Conservation (phyloP, 2,888 invertebrate genomes). For the Notodonta ziczac region DNA sequence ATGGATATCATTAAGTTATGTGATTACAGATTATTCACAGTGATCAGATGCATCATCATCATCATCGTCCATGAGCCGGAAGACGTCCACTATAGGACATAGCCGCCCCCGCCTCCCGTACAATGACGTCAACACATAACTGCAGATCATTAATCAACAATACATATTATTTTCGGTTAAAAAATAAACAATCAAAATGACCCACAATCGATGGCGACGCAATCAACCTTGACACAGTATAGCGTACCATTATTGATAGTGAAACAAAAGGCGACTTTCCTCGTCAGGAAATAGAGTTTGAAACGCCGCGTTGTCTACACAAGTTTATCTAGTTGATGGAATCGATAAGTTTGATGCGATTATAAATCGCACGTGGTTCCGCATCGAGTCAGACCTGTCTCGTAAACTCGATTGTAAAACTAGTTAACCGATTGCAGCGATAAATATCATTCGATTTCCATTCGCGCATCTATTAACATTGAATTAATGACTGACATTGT, state of each 20-base stretch:
- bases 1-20: too few relatives aligned
- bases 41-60: too few relatives aligned
- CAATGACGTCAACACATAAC: too few relatives aligned
- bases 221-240: conserved; percentile 23
- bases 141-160: too few relatives aligned
- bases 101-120: too few relatives aligned
- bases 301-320: conserved; percentile 35
- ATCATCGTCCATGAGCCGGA: too few relatives aligned
- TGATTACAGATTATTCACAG: too few relatives aligned
- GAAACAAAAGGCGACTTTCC: conserved; percentile 18
- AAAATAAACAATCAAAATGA: background rate
- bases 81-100: too few relatives aligned
- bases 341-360: conserved; percentile 18
- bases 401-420: conserved; percentile 31
- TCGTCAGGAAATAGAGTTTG: conserved; percentile 20
- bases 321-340: conserved; percentile 29
- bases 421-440: conserved; percentile 14
- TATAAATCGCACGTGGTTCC: conserved; percentile 37
- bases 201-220: conserved; percentile 16
- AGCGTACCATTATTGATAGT: conserved; percentile 17
- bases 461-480: background rate
- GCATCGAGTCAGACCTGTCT: conserved; percentile 23
- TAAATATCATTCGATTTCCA: conserved; percentile 8
- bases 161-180: too few relatives aligned
- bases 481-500: background rate